These are phyloP conservation scores for Uloborus plumipes DNA, from an alignment of 2,888 invertebrate species.

Conservation along the genomic window DNA sequence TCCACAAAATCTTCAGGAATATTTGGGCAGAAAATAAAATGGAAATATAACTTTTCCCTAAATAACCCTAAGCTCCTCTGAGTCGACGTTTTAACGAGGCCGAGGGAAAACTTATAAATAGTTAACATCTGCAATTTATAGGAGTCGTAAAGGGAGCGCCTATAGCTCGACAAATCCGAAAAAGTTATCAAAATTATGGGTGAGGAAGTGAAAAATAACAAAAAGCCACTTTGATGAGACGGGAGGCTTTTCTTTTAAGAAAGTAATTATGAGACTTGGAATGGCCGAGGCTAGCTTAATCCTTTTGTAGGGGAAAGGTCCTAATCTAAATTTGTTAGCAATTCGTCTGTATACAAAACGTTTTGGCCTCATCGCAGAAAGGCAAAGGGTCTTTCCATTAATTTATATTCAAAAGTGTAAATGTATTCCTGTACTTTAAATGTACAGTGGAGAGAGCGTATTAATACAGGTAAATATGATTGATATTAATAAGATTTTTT, in stretches of 20 bases:
- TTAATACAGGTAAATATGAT: too few relatives aligned
- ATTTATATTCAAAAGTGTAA: too few relatives aligned
- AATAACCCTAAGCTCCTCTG: slow-evolving; percentile 35
- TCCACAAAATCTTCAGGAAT: not conserved
- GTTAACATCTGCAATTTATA: slow-evolving; percentile 55
- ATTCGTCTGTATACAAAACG: too few relatives aligned
- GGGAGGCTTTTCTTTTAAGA: slow-evolving; percentile 42
- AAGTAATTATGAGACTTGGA: slow-evolving; percentile 36
- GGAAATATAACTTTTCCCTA: slow-evolving; percentile 41
- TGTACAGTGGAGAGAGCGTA: too few relatives aligned
- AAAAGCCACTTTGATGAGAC: slow-evolving; percentile 18
- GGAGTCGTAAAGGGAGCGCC: slow-evolving; percentile 39
- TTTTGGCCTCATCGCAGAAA: too few relatives aligned
- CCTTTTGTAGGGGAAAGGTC: slow-evolving; percentile 22
- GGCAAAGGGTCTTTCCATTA: too few relatives aligned
- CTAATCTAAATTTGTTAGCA: slow-evolving; percentile 12
- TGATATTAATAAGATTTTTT: too few relatives aligned
- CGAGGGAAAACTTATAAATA: slow-evolving; percentile 44
- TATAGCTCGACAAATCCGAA: slow-evolving; percentile 6
- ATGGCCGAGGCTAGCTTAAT: slow-evolving; percentile 17
- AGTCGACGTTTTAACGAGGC: slow-evolving; percentile 49
- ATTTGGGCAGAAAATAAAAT: slow-evolving; percentile 33
- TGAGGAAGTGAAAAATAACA: slow-evolving; percentile 16
- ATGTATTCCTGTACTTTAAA: too few relatives aligned
- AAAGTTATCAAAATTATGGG: slow-evolving; percentile 41